A percentile compares a stretch with the other conserved stretches of the same genome.
phyloP scores from a whole-genome alignment of 1,140 invertebrate species.

The Odontomachus brunneus region DNA sequence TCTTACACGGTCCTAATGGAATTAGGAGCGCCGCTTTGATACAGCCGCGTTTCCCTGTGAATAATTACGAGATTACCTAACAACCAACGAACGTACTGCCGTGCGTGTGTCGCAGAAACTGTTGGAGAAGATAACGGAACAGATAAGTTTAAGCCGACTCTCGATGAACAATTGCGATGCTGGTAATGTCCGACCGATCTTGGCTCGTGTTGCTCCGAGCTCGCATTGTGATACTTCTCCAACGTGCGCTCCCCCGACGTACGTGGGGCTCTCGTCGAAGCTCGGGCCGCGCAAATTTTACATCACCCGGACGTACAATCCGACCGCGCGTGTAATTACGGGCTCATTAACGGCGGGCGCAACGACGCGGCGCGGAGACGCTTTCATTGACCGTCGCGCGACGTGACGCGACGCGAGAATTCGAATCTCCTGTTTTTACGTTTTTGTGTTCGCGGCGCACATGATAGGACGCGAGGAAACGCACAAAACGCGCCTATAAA shows the following conservation, averaged over 20 bases:
- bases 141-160: slow-evolving; percentile 25
- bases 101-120: neutral
- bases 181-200: no score
- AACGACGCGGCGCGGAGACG: slow-evolving; percentile 43
- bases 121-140: neutral
- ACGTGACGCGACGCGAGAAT: no score
- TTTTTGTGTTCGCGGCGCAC: slow-evolving; percentile 8
- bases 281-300: slow-evolving; percentile 6
- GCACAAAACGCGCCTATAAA: slow-evolving; percentile 23
- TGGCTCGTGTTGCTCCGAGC: no score
- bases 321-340: slow-evolving; percentile 58
- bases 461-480: neutral
- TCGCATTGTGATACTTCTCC: neutral
- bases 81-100: slow-evolving; percentile 20
- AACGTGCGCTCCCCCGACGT: neutral
- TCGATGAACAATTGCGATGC: neutral
- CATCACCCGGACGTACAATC: neutral
- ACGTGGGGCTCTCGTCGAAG: no score
- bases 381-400: slow-evolving; percentile 46
- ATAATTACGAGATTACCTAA: slow-evolving; percentile 74
- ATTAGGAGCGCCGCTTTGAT: slow-evolving; percentile 75
- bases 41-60: slow-evolving; percentile 59
- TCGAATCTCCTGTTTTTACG: no score
- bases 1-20: slow-evolving; percentile 75
- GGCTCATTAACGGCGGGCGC: slow-evolving; percentile 66